These are phyloP conservation scores for Gisinianus flammeolus DNA, from an alignment of 2,888 invertebrate genomes.

Conservation along the genomic window DNA sequence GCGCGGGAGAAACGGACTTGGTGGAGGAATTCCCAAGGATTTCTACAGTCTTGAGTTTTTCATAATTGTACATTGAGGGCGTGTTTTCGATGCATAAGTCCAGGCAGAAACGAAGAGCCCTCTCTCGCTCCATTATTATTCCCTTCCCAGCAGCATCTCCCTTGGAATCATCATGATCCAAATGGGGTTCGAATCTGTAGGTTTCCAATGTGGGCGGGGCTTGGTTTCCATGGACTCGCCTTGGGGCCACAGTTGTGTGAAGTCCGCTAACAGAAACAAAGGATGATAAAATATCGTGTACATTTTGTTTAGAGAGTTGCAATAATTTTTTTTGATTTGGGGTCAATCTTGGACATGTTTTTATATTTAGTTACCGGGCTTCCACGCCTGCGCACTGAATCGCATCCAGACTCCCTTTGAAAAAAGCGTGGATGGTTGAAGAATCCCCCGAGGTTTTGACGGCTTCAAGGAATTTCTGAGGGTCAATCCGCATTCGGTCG, in stretches of 20 bases:
- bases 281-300: no score
- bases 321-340: no score
- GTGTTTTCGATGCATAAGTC: conserved; percentile 63
- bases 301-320: no score
- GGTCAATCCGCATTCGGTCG: conserved; percentile 73
- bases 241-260: conserved; percentile 76
- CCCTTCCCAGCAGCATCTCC: no score
- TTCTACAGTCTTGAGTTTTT: conserved; percentile 59
- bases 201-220: conserved; percentile 62
- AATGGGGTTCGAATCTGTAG: conserved; percentile 30
- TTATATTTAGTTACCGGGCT: no score
- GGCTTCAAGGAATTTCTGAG: conserved; percentile 59
- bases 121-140: conserved; percentile 66
- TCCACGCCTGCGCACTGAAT: conserved; percentile 75
- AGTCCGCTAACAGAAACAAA: conserved; percentile 79
- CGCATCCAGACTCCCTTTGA: conserved; percentile 64
- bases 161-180: conserved; percentile 63
- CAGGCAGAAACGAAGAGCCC: conserved; percentile 60
- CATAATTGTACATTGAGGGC: conserved; percentile 22
- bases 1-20: neutral
- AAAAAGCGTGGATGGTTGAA: conserved; percentile 61
- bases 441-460: conserved; percentile 58
- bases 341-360: no score
- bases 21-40: neutral
- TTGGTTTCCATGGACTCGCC: conserved; percentile 65